phyloP scores from a whole-genome alignment of 2,797 vertebrate species.

The Sarcophilus harrisii region DNA sequence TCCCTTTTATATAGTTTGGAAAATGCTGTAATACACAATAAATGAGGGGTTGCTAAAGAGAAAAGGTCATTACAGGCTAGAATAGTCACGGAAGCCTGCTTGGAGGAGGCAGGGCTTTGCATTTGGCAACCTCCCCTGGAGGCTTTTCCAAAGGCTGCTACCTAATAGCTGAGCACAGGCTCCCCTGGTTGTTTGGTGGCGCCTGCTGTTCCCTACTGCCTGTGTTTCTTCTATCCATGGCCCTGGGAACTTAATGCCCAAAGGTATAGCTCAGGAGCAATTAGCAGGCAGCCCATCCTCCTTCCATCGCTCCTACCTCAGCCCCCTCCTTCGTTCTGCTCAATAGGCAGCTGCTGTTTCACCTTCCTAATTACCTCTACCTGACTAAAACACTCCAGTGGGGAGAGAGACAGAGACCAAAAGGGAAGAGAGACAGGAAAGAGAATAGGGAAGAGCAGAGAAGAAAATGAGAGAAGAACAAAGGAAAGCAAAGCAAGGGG shows the following conservation, averaged over 20 bases:
- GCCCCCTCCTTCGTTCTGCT: background rate
- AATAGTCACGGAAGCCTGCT: constrained; percentile 25
- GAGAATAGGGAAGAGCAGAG: background rate
- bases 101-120: background rate
- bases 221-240: background rate
- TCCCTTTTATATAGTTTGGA: background rate
- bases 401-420: background rate
- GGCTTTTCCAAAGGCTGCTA: background rate
- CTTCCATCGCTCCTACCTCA: background rate
- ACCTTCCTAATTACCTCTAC: background rate
- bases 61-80: background rate
- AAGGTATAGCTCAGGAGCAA: background rate
- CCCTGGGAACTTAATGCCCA: background rate
- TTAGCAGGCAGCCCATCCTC: background rate
- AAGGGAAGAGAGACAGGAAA: background rate
- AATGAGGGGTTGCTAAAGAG: background rate
- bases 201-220: background rate
- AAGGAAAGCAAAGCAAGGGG: background rate
- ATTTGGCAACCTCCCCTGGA: background rate
- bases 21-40: background rate
- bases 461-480: background rate
- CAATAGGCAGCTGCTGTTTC: background rate
- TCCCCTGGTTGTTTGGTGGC: background rate
- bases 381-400: background rate
- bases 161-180: background rate